Conservation (phyloP, 2,113 vertebrate genomes). For the Murina feae region DNA sequence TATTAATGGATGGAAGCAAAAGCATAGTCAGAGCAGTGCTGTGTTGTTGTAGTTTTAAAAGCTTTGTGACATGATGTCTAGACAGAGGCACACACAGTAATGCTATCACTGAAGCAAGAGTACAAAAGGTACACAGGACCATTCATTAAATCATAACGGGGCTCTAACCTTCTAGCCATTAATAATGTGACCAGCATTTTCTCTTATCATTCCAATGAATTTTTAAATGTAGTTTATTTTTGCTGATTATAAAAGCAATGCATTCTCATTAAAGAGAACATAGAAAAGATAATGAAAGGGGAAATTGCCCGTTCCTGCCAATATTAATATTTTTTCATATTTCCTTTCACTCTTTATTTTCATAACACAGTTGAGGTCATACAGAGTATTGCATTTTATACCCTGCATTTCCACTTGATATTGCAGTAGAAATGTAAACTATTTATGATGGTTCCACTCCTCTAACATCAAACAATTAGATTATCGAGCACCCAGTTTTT, state of each 20-base stretch:
- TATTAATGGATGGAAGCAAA: constrained; percentile 47
- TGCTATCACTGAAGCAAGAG: constrained; percentile 8
- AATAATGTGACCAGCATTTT: neutral
- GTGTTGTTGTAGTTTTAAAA: constrained; percentile 33
- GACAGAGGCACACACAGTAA: neutral
- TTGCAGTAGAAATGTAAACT: neutral
- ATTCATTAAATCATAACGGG: neutral
- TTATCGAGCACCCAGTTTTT: neutral
- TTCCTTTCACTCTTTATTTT: constrained; percentile 23
- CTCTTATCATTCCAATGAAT: neutral
- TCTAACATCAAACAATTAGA: neutral
- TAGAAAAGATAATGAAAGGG: neutral
- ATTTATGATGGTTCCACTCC: neutral
- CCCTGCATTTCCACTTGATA: neutral
- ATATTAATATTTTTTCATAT: constrained; percentile 15
- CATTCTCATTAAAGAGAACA: constrained; percentile 32
- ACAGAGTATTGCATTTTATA: neutral
- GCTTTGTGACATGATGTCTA: constrained; percentile 67
- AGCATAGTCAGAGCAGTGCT: neutral
- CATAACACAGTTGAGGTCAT: neutral
- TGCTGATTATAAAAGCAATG: constrained; percentile 32
- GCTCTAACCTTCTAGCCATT: constrained; percentile 1
- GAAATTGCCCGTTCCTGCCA: neutral
- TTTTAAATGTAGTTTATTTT: constrained; percentile 28
- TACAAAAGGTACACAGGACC: neutral